Percentiles rank a stretch among this genome's conserved stretches.
Conservation (phyloP, 2,797 vertebrate genomes). For the Enteromius mattozi region DNA sequence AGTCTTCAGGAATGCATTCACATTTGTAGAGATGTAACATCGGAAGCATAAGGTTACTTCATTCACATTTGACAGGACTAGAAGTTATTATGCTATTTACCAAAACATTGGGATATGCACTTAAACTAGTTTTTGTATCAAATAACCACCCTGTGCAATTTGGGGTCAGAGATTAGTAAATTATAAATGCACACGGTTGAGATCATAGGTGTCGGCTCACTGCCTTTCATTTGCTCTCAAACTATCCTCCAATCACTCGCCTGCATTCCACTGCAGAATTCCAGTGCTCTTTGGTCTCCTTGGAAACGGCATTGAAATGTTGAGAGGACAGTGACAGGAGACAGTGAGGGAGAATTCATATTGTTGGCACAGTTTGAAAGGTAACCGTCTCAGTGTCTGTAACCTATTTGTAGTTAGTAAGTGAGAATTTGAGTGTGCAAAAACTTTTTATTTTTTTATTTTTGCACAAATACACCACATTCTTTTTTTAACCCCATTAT, state of each 20-base stretch:
- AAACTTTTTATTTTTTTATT: background rate
- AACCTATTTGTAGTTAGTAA: background rate
- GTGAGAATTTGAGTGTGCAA: background rate
- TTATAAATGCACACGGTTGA: conserved; percentile 18
- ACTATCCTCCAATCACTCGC: conserved; percentile 65
- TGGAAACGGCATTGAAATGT: conserved; percentile 71
- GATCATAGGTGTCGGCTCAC: background rate
- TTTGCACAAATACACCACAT: background rate
- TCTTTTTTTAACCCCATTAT: background rate
- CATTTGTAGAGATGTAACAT: conserved; percentile 6
- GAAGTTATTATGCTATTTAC: background rate
- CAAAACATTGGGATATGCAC: background rate
- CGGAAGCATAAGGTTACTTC: background rate
- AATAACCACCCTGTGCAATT: background rate
- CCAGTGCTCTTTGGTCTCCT: conserved; percentile 77
- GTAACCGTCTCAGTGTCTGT: conserved; percentile 47
- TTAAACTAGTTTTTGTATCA: background rate
- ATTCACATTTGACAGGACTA: conserved; percentile 1
- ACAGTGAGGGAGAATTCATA: conserved; percentile 66
- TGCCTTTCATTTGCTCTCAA: conserved; percentile 30
- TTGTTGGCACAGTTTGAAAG: conserved; percentile 64
- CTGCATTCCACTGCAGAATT: conserved; percentile 74
- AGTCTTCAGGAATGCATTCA: background rate
- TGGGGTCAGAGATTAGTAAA: conserved; percentile 19
- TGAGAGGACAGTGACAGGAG: conserved; percentile 64